A percentile compares a stretch with the other conserved stretches of the same genome.
phyloP scores from a whole-genome alignment of 2,797 vertebrate species.

The Caiman crocodilus region DNA sequence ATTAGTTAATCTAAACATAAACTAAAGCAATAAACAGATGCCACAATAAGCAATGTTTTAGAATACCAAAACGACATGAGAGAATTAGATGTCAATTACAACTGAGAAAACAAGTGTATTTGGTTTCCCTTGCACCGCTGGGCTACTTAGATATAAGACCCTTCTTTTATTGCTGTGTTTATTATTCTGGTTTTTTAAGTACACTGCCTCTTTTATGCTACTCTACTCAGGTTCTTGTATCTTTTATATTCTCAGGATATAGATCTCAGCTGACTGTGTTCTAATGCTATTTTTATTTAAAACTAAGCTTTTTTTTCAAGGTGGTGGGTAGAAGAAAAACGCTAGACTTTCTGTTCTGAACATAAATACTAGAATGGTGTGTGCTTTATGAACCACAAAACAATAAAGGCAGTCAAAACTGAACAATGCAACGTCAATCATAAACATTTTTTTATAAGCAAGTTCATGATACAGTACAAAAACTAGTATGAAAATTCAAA shows the following conservation, averaged over 20 bases:
- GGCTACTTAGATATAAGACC: neutral
- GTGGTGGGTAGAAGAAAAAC: neutral
- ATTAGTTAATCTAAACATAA: neutral
- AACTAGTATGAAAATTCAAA: neutral
- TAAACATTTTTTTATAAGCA: neutral
- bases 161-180: neutral
- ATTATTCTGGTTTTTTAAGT: neutral
- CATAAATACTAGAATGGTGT: neutral
- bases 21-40: neutral
- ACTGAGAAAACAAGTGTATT: neutral
- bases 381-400: neutral
- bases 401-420: neutral
- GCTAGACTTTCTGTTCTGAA: neutral
- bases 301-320: neutral
- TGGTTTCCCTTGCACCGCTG: neutral
- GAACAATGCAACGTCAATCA: neutral
- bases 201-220: neutral
- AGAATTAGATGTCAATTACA: neutral
- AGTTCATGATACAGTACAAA: neutral
- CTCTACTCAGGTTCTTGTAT: neutral
- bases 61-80: neutral
- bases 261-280: neutral
- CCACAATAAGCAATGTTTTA: neutral
- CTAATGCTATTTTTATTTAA: neutral
- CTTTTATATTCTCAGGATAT: neutral